These are phyloP conservation scores for Calidris pygmaea DNA, from an alignment of 2,113 vertebrate species.

Conservation along the genomic window DNA sequence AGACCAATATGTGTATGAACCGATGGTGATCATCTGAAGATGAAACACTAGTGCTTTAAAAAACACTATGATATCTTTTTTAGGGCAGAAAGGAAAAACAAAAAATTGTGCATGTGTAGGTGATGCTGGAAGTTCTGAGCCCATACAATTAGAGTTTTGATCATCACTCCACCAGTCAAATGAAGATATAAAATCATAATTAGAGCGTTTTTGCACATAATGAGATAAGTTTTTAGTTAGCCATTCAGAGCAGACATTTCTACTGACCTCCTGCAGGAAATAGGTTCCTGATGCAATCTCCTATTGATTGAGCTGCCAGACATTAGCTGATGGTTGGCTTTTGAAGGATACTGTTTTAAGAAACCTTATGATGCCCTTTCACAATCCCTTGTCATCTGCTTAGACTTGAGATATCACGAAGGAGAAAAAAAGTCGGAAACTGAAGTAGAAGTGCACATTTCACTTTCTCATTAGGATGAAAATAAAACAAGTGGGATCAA, in stretches of 20 bases:
- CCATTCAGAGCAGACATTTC: slow-evolving; percentile 51
- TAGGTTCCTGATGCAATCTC: slow-evolving; percentile 70
- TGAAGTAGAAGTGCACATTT: neutral
- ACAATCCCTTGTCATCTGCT: neutral
- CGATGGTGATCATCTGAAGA: neutral
- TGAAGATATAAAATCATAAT: neutral
- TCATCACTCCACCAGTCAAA: neutral
- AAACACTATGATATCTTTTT: neutral
- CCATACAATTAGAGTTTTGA: slow-evolving; percentile 53
- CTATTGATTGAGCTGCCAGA: slow-evolving; percentile 63
- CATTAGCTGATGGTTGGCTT: slow-evolving; percentile 44
- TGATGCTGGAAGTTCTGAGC: neutral
- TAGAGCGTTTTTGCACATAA: slow-evolving; percentile 27
- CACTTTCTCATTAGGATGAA: neutral
- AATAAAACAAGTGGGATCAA: neutral
- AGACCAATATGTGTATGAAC: neutral
- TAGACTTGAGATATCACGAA: neutral
- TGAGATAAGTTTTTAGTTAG: slow-evolving; percentile 44
- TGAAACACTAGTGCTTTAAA: neutral
- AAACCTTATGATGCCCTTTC: slow-evolving; percentile 23
- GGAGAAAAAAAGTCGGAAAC: neutral
- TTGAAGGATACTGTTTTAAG: slow-evolving; percentile 52
- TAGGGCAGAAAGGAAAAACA: neutral
- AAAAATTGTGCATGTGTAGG: neutral
- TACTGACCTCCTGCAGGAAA: slow-evolving; percentile 50